Conservation (phyloP, 2,113 vertebrate genomes). For the Scortum barcoo region DNA sequence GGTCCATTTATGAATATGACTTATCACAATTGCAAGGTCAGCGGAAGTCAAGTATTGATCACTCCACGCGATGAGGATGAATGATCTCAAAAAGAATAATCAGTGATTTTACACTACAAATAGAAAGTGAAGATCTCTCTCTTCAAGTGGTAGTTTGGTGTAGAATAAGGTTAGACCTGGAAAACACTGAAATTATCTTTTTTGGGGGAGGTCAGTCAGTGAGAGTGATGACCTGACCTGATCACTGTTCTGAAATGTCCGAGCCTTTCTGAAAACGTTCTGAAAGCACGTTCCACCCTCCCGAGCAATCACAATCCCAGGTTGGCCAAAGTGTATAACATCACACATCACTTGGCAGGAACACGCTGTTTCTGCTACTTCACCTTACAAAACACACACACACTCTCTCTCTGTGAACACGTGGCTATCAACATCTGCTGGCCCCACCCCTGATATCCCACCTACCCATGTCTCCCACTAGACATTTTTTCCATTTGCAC, state of each 20-base stretch:
- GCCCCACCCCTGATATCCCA: conserved; percentile 65
- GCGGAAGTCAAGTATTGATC: conserved; percentile 74
- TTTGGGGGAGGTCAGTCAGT: background rate
- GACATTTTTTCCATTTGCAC: conserved; percentile 88
- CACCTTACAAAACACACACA: conserved; percentile 37
- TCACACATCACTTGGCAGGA: conserved; percentile 47
- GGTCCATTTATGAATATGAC: conserved; percentile 71
- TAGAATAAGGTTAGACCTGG: conserved; percentile 1
- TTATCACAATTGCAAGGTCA: conserved; percentile 74
- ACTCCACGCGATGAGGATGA: conserved; percentile 19
- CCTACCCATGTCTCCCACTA: conserved; percentile 66
- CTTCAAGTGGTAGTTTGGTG: background rate
- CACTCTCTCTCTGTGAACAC: conserved; percentile 36
- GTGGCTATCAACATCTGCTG: conserved; percentile 58
- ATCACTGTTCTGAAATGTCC: conserved; percentile 13
- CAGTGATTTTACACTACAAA: conserved; percentile 32
- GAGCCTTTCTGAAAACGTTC: conserved; percentile 26
- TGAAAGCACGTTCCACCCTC: conserved; percentile 7
- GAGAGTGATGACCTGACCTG: background rate
- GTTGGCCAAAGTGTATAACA: conserved; percentile 18
- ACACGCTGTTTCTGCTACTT: conserved; percentile 17
- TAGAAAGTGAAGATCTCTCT: background rate
- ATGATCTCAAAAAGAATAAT: conserved; percentile 22
- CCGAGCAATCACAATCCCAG: conserved; percentile 3
- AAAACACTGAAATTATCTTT: conserved; percentile 21